Base-by-base conservation (phyloP, 35 echinoderm and acorn worm species). In the Apostichopus japonicus region DNA sequence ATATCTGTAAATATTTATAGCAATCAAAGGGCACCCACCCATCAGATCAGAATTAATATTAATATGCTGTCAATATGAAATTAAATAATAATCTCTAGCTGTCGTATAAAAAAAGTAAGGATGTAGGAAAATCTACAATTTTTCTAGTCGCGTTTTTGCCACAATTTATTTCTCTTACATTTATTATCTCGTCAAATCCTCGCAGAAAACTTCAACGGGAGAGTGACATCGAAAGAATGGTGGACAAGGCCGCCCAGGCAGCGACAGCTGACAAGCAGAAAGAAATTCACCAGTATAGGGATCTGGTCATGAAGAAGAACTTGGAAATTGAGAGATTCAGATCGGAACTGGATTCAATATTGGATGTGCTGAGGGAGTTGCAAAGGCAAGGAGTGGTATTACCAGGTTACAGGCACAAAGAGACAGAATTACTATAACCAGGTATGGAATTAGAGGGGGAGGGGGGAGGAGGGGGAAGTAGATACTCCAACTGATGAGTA, bases 291-390 rank as follows among this genome's bases (percentile, higher is more conserved):
- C 57, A 92, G 21, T 92, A 92, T 75, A 58, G 92, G 14, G 84
- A 94, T 65, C 77, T 91, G 24, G 63, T 99, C 16, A 25, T 79
- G 44, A 71, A 75, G n/a, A 99, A 99, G 90, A 96, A 96, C 52
- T n/a, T 91, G 24, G 97, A 99, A 87, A 94, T 99, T 33, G 95
- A 99, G 53, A 92, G 92, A 65, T 99, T 99, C 77, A 91, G 97
- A 25, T 79, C 87, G 0, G 97, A 99, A 65, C 83, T 99, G 44
- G 97, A 99, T 55, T 72, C 93, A 9, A 96, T 99, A 22, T 76
- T 99, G 7, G 97, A 95, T 4, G 92, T 99, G 10, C 56, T 99
- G 14, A 93, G 95, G 25, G 95, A 99, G 56, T 93, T 99, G 4
- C 95, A 99, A 53, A 58, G 92, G 14, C 97, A 99, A 82, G 97